Conservation (phyloP, 2,113 vertebrate species). For the Epinephelus fuscoguttatus region DNA sequence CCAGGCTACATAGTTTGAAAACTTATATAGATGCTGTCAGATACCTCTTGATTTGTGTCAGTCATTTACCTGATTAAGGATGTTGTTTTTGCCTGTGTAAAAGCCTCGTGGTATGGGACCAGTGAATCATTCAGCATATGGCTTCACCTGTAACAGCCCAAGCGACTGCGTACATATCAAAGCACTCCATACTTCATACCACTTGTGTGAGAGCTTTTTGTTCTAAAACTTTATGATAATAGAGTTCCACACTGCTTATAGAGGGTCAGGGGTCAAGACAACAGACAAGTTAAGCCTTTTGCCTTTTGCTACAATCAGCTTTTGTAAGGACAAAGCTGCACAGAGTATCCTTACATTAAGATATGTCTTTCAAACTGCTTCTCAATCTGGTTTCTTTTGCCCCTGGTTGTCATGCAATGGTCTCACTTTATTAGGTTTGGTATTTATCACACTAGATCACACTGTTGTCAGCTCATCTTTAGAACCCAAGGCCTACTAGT, state of each 20-base stretch:
- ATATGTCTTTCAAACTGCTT: neutral
- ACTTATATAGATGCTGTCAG: no score
- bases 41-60: no score
- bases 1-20: no score
- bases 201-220: neutral
- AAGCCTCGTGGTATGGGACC: neutral
- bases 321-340: conserved; percentile 21
- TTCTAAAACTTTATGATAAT: neutral
- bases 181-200: no score
- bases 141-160: no score
- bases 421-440: conserved; percentile 12
- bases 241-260: neutral
- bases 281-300: neutral
- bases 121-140: neutral
- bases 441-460: conserved; percentile 24
- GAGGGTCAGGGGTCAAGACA: neutral
- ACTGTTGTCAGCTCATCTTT: conserved; percentile 13
- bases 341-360: neutral
- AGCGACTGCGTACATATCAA: no score
- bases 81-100: neutral
- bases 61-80: no score
- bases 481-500: neutral
- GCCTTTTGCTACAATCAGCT: neutral
- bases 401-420: conserved; percentile 17
- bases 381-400: conserved; percentile 10